Conservation (phyloP, 2,888 invertebrate species). For the Drosophila koepferae region DNA sequence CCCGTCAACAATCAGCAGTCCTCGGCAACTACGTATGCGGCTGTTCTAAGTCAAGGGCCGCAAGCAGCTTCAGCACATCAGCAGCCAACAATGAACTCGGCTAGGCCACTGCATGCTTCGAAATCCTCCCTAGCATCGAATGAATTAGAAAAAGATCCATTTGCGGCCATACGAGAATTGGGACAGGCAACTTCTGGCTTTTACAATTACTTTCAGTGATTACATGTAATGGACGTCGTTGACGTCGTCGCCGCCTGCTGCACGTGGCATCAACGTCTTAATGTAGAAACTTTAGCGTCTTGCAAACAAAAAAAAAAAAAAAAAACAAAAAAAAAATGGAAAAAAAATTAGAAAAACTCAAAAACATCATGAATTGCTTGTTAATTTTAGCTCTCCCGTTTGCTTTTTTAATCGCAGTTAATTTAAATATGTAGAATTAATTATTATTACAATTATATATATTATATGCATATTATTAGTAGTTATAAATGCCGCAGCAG, state of each 20-base stretch:
- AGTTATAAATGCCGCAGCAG: slow-evolving; percentile 77
- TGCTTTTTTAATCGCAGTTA: slow-evolving; percentile 69
- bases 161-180: slow-evolving; percentile 86
- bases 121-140: slow-evolving; percentile 55
- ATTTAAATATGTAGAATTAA: slow-evolving; percentile 71
- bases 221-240: slow-evolving; percentile 19
- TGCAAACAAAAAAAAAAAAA: slow-evolving; percentile 36
- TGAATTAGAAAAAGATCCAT: slow-evolving; percentile 85
- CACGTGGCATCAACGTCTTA: slow-evolving; percentile 59
- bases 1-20: slow-evolving; percentile 57
- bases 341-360: slow-evolving; percentile 56
- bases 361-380: slow-evolving; percentile 72
- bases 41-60: slow-evolving; percentile 85
- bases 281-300: slow-evolving; percentile 43
- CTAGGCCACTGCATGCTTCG: slow-evolving; percentile 33
- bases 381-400: slow-evolving; percentile 74
- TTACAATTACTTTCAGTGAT: slow-evolving; percentile 87
- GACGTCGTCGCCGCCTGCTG: slow-evolving; percentile 33
- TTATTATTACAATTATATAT: slow-evolving; percentile 77
- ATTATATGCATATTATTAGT: slow-evolving; percentile 71
- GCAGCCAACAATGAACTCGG: slow-evolving; percentile 33
- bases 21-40: slow-evolving; percentile 84
- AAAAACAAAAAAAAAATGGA: slow-evolving; percentile 15
- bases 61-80: slow-evolving; percentile 47
- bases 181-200: slow-evolving; percentile 86